Percentiles rank a stretch among this genome's conserved stretches.
phyloP scores from a whole-genome alignment of 2,797 vertebrate species.

The Cirrhinus molitorella region DNA sequence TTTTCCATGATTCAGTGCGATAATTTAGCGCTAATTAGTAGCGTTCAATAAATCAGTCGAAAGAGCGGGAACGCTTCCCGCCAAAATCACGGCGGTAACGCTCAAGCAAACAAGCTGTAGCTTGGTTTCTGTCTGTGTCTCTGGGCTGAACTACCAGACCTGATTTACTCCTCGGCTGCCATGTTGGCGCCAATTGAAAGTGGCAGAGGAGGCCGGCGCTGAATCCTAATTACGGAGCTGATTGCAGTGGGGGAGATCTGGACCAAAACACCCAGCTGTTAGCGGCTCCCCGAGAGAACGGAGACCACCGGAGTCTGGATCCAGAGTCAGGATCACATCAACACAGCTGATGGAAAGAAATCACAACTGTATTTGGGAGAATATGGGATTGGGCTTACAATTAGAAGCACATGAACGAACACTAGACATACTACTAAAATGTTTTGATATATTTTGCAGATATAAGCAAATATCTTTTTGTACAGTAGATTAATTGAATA shows the following conservation, averaged over 20 bases:
- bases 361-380: neutral
- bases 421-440: neutral
- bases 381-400: neutral
- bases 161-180: slow-evolving; percentile 69
- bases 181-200: slow-evolving; percentile 75
- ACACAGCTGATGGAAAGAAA: neutral
- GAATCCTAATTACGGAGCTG: slow-evolving; percentile 73
- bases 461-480: neutral
- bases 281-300: neutral
- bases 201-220: slow-evolving; percentile 67
- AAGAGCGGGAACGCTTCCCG: neutral
- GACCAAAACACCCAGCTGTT: slow-evolving; percentile 17
- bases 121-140: slow-evolving; percentile 65
- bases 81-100: slow-evolving; percentile 43
- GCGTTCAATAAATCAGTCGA: neutral
- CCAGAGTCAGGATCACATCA: neutral
- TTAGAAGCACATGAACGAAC: neutral
- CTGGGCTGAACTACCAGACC: slow-evolving; percentile 66
- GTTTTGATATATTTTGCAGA: neutral
- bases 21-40: neutral
- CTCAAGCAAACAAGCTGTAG: slow-evolving; percentile 54
- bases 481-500: neutral
- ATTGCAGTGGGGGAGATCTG: slow-evolving; percentile 60
- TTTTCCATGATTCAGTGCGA: neutral
- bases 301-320: neutral